Evolutionary conservation across 2,113 vertebrate species (phyloP).

Genomic region (Syngnathus typhle): DNA sequence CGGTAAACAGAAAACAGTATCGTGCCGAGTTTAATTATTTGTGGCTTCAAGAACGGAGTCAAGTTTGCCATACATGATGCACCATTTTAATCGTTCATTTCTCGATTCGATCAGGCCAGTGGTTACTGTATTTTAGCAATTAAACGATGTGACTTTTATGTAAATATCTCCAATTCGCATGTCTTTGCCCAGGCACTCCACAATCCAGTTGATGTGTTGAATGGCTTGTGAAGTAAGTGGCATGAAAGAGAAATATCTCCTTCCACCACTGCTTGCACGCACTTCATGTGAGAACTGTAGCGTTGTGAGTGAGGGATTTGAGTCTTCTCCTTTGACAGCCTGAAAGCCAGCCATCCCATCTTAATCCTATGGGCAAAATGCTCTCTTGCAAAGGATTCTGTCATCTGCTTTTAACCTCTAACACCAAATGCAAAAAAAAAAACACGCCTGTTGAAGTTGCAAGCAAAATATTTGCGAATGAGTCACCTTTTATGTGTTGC

Average conservation of each 20-base stretch:
- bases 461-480: neutral
- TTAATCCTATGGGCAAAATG: constrained; percentile 70
- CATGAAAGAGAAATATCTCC: constrained; percentile 68
- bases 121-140: no score
- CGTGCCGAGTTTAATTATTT: constrained; percentile 52
- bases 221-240: constrained; percentile 63
- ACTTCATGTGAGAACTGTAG: constrained; percentile 63
- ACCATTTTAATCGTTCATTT: constrained; percentile 18
- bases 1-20: constrained; percentile 38
- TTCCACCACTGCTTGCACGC: constrained; percentile 62
- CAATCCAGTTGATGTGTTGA: constrained; percentile 63
- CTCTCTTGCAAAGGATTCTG: constrained; percentile 67
- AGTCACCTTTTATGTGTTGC: neutral
- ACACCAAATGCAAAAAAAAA: constrained; percentile 47
- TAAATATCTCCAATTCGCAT: constrained; percentile 39
- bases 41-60: constrained; percentile 19
- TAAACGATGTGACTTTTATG: neutral
- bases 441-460: constrained; percentile 36
- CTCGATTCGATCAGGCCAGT: neutral
- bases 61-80: constrained; percentile 21
- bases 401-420: constrained; percentile 69
- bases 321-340: constrained; percentile 68
- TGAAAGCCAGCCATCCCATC: constrained; percentile 70
- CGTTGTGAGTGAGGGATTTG: constrained; percentile 70
- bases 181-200: constrained; percentile 39